Evolutionary conservation across 2,113 vertebrate species (phyloP), one percentile per base, ranked within the genome.

Genomic region (Aspiorhynchus laticeps): DNA sequence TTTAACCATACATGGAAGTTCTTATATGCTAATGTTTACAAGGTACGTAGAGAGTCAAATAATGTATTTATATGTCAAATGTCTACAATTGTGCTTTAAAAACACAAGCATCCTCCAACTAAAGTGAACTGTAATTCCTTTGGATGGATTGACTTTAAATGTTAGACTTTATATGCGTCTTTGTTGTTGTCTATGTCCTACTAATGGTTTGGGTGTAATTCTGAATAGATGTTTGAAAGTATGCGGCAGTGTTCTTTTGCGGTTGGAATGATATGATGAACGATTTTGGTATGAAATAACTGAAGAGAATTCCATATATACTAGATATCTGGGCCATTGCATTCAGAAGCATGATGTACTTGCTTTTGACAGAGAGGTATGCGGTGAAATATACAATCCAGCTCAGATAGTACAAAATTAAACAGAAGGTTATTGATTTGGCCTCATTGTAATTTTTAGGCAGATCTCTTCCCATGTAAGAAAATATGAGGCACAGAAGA

Each of bases 371-470:
- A 73, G 96, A 24, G 15, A 92, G 77, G 0, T 69, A 77, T 0
- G 33, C 26, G 41, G 95, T 95, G 65, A 87, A 87, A 89, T 92
- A 96, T 46, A 90, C 7, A 41, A 96, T 94, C 94, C 96, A 96
- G 81, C 93, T 95, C 61, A 95, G 65, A 14, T 96, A 94, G 63
- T 95, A 94, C 83, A 97, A 90, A 15, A 98, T 91, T 46, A 97
- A 91, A 86, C 96, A 94, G 90, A 96, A 96, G 0, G 97, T 96
- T 85, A 97, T 95, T 24, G 95, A 93, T 92, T 97, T 97, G 87
- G 97, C 96, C 87, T 97, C 97, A 0, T 94, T 97, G 91, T 98
- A 98, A 89, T 96, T 96, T 88, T 97, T 96, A 0, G 97, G 97
- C 7, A 98, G 96, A 80, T 97, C 96, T 73, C 96, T 97, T 53